Evolutionary conservation across 2,797 vertebrate species (phyloP).

Genomic region (Linurgus olivaceus): DNA sequence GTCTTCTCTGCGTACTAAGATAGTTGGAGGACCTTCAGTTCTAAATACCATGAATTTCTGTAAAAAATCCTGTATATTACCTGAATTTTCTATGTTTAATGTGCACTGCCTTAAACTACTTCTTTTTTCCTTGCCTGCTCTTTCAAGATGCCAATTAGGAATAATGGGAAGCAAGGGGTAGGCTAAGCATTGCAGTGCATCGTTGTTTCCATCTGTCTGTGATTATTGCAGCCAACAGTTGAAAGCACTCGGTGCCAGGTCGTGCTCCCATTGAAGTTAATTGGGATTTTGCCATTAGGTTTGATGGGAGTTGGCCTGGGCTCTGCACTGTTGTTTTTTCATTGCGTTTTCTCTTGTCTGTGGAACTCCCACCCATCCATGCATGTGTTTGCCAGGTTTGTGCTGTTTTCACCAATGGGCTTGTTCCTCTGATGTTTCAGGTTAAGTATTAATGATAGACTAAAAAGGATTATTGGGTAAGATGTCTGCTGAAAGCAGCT

Average conservation of each 20-base stretch:
- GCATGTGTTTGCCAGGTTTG: constrained; percentile 80
- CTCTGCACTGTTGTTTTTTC: constrained; percentile 67
- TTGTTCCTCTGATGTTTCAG: constrained; percentile 72
- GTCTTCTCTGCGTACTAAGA: constrained; percentile 15
- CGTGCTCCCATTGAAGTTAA: constrained; percentile 66
- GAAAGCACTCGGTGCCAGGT: constrained; percentile 71
- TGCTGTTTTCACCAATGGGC: constrained; percentile 67
- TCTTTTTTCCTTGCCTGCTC: constrained; percentile 82
- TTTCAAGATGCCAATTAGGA: constrained; percentile 87
- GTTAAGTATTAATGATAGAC: constrained; percentile 50
- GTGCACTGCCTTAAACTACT: constrained; percentile 76
- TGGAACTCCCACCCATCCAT: constrained; percentile 69
- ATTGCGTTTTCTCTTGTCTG: constrained; percentile 64
- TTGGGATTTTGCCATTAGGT: constrained; percentile 30
- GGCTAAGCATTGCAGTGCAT: constrained; percentile 77
- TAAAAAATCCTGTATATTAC: constrained; percentile 52
- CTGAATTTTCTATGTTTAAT: constrained; percentile 77
- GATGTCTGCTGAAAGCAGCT: constrained; percentile 50
- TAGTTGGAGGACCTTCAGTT: constrained; percentile 49
- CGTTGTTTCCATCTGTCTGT: constrained; percentile 77
- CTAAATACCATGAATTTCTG: constrained; percentile 27
- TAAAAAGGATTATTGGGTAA: constrained; percentile 74
- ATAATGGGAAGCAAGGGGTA: constrained; percentile 86
- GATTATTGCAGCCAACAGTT: constrained; percentile 77
- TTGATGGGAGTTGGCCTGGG: constrained; percentile 56